Evolutionary conservation across 1,140 invertebrate genomes (phyloP), one percentile per base, ranked within the genome.

Genomic region (Chlorops oryzae): DNA sequence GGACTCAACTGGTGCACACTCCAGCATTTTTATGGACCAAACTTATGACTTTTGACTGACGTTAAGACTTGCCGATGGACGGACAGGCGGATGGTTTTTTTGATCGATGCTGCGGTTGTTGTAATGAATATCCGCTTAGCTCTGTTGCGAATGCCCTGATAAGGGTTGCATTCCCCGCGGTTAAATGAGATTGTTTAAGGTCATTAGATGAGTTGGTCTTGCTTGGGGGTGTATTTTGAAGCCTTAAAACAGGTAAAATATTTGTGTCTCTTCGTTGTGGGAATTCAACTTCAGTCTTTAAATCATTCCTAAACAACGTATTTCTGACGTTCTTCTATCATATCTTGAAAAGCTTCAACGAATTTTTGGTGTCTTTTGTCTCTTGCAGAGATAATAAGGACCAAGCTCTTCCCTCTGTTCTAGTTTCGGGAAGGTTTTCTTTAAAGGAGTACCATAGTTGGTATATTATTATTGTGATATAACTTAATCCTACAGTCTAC

Each of bases 61-160:
- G 3, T 17, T 27, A 12, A 3, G 3, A 5, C 2, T 12, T 21
- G 27, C 4, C 9, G 3, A 28, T 45, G 42, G 27, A 34, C 12
- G 20, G 42, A 45, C 25, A 10, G 9, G 18, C 15, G 5, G 15
- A 13, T 22, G 45, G 25, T 5, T 32, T 25, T 21, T 47, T 28
- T 34, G 39, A 17, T n/a, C 22, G 37, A 5, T 28, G 47, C 56
- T 66, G 64, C 61, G 64, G 64, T 66, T 66, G 62, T 53, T 66
- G 64, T 66, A 66, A 66, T 66, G 64, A 66, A 66, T 66, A 66
- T 67, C 64, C 64, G 64, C 59, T 66, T 66, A 50, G 60, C 61
- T 59, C 50, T 27, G 22, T 35, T 35, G 32, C 24, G 34, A 20
- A 15, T 46, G 43, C 40, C 12, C n/a, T 23, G 13, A 23, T 6